Percentiles rank a stretch among this genome's conserved stretches.
phyloP scores from a whole-genome alignment of 2,113 vertebrate species.

The Neogale vison region DNA sequence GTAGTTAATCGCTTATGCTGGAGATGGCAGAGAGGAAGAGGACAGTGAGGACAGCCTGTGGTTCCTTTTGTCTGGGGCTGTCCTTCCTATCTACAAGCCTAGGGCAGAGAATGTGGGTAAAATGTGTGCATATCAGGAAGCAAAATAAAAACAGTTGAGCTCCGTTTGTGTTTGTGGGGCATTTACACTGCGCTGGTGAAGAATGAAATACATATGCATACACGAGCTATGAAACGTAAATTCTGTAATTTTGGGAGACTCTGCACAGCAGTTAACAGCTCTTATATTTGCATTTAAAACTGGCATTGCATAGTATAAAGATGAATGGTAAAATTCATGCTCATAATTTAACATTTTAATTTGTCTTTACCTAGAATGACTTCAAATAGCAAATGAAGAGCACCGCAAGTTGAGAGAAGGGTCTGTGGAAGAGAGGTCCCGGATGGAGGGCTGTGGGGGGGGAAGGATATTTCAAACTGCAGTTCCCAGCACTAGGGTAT shows the following conservation, averaged over 20 bases:
- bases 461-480: background rate
- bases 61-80: background rate
- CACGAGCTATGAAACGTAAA: background rate
- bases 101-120: background rate
- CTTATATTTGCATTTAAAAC: background rate
- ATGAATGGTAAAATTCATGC: background rate
- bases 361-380: constrained; percentile 17
- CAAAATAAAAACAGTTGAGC: background rate
- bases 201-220: background rate
- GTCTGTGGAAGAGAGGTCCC: background rate
- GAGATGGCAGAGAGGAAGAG: background rate
- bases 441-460: background rate
- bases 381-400: background rate
- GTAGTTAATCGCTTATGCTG: background rate
- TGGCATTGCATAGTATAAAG: background rate
- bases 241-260: background rate
- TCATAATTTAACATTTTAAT: background rate
- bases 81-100: background rate
- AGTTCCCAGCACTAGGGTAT: background rate
- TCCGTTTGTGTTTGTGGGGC: background rate
- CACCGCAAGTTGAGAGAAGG: background rate
- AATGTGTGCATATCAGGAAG: background rate
- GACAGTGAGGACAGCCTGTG: background rate
- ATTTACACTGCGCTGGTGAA: background rate
- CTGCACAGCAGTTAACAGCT: background rate